phyloP scores from a whole-genome alignment of 1,140 invertebrate species.

The Glossosoma conforme region DNA sequence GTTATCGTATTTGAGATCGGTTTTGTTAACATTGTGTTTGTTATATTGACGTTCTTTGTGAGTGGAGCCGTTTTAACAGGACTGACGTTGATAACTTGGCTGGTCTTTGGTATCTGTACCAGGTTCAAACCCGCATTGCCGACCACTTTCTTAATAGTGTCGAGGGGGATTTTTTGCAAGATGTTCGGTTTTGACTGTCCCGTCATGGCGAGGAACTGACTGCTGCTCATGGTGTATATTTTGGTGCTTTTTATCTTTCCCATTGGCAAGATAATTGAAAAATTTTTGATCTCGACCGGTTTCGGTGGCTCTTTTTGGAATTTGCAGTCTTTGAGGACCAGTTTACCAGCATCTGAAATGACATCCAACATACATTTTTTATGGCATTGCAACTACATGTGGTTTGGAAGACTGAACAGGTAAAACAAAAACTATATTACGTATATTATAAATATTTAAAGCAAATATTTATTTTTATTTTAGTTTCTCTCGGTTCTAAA shows the following conservation, averaged over 20 bases:
- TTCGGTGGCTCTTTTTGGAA: conserved; percentile 24
- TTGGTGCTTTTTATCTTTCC: conserved; percentile 28
- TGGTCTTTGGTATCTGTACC: conserved; percentile 24
- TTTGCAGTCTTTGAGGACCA: conserved; percentile 57
- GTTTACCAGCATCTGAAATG: conserved; percentile 66
- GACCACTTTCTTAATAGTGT: conserved; percentile 20
- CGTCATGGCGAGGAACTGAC: conserved; percentile 28
- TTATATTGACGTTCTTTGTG: conserved; percentile 20
- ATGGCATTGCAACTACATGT: too few relatives aligned
- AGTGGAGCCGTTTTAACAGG: conserved; percentile 10
- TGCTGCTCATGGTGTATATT: conserved; percentile 29
- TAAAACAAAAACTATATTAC: too few relatives aligned
- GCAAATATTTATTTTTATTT: too few relatives aligned
- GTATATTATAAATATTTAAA: too few relatives aligned
- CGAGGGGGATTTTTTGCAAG: conserved; percentile 24
- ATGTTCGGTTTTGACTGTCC: conserved; percentile 28
- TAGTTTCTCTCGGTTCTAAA: too few relatives aligned
- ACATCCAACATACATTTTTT: too few relatives aligned
- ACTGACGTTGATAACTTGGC: conserved; percentile 18
- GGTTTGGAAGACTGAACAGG: too few relatives aligned
- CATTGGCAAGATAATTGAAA: conserved; percentile 23
- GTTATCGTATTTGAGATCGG: conserved; percentile 16
- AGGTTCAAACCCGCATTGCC: conserved; percentile 18
- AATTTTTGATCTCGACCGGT: conserved; percentile 29
- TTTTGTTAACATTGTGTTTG: conserved; percentile 20